Base-by-base conservation (phyloP, 2,797 vertebrate species). In the Helarctos malayanus region DNA sequence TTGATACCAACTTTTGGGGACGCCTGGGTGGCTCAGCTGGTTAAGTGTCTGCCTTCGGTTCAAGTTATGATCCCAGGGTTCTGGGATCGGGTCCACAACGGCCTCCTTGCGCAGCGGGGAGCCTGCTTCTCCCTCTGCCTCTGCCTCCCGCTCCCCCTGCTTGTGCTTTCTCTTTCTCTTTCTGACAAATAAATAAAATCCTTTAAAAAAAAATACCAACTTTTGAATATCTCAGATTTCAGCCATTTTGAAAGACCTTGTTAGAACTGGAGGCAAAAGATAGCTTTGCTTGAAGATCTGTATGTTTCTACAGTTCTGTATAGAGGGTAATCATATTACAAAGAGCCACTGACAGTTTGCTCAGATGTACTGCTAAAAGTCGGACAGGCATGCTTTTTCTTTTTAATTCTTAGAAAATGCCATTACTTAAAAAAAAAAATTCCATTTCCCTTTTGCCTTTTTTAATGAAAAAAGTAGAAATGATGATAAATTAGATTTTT, bases 371-470 rank as follows among this genome's bases (percentile, higher is more conserved):
- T 93, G 73, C 78, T 13, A 59, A 5, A n/a, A 21, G 10, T 75
- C 5, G 45, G 14, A 8, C 29, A 78, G 18, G 41, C 11, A 49
- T 80, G 29, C 11, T 69, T 90, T 73, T 38, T 59, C n/a, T 57
- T 85, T 91, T 69, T 56, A 80, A n/a, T 84, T 92, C 84, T 83
- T 45, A 32, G 52, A 91, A 82, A 90, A 71, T n/a, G 41, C 56
- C 9, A 11, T 19, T 90, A 41, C 91, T 61, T 89, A 69, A 59
- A 59, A 59, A 61, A 61, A 61, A n/a, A 65, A n/a, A 65, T 65
- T 65, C 14, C 63, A 65, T n/a, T 68, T 35, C 7, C 15, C 8
- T 69, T 54, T 91, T 94, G 45, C 14, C 21, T 83, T 81, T 82
- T 76, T 18, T 11, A 21, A 47, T 82, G 38, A 94, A 78, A 81